Conservation (phyloP, 2,888 invertebrate species). For the Tupiocoris notatus region DNA sequence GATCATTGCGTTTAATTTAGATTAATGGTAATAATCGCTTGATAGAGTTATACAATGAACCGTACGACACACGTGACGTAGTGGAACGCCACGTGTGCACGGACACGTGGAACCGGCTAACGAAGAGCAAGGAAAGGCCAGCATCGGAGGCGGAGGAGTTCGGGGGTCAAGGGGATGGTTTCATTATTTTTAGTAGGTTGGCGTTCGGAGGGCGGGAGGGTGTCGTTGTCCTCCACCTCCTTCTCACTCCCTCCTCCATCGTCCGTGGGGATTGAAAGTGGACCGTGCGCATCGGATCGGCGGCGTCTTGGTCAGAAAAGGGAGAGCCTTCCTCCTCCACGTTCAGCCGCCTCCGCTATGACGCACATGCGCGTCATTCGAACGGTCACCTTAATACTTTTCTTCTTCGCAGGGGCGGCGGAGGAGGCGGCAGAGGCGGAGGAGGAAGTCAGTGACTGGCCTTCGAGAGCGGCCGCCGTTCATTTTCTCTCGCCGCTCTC, state of each 20-base stretch:
- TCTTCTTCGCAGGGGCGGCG: slow-evolving; percentile 11
- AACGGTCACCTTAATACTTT: slow-evolving; percentile 43
- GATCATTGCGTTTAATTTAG: too few relatives aligned
- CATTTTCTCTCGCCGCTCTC: not conserved
- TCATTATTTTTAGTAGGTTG: slow-evolving; percentile 39
- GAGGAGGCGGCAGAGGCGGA: not conserved
- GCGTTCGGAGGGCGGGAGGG: slow-evolving; percentile 2
- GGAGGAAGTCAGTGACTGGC: slow-evolving; percentile 31
- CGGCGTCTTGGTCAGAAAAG: slow-evolving; percentile 37
- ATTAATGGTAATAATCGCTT: too few relatives aligned
- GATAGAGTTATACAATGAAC: too few relatives aligned
- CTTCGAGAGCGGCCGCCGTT: not conserved
- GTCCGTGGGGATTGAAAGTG: slow-evolving; percentile 37
- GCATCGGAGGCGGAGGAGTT: not conserved
- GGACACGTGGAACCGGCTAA: not conserved
- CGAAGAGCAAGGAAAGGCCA: not conserved
- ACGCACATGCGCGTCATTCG: slow-evolving; percentile 42
- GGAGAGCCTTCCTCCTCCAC: not conserved
- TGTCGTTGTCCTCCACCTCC: not conserved
- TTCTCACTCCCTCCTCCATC: not conserved
- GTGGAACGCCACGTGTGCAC: not conserved
- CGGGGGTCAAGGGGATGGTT: slow-evolving; percentile 38
- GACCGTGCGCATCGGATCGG: slow-evolving; percentile 36
- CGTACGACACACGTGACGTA: not conserved
- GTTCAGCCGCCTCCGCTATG: slow-evolving; percentile 4